Conservation (phyloP, 1,140 invertebrate species). For the Cydia splendana region DNA sequence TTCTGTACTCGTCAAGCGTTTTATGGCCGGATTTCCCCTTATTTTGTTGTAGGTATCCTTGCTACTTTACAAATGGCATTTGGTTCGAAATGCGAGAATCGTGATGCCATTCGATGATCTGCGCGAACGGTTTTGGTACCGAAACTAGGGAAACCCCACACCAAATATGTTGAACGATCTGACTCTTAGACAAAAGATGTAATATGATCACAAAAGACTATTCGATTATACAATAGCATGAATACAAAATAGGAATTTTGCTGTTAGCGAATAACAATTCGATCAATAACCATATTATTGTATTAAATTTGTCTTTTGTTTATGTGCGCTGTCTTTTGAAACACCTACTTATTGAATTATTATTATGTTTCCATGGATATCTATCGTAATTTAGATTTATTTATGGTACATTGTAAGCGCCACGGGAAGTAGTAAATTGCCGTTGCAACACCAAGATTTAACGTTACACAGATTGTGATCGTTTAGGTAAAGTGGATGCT, state of each 20-base stretch:
- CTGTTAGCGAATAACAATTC: slow-evolving; percentile 2
- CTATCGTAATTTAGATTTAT: slow-evolving; percentile 16
- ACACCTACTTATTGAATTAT: slow-evolving; percentile 11
- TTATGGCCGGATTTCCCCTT: slow-evolving; percentile 67
- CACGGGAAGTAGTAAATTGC: slow-evolving; percentile 12
- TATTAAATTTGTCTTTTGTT: slow-evolving; percentile 14
- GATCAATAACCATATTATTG: not conserved
- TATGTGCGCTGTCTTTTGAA: not conserved
- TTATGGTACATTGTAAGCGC: slow-evolving; percentile 24
- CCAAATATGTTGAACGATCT: slow-evolving; percentile 34
- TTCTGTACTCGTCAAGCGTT: slow-evolving; percentile 44
- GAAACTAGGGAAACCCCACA: slow-evolving; percentile 62
- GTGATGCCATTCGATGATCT: slow-evolving; percentile 62
- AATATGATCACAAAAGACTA: slow-evolving; percentile 23
- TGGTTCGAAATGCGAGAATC: slow-evolving; percentile 70
- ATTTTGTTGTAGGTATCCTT: slow-evolving; percentile 65
- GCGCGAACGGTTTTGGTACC: slow-evolving; percentile 57
- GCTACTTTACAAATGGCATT: slow-evolving; percentile 68
- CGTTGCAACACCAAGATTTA: slow-evolving; percentile 11
- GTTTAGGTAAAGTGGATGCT: slow-evolving; percentile 10
- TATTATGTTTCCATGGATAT: slow-evolving; percentile 14
- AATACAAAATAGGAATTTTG: slow-evolving; percentile 24
- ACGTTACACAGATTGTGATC: not conserved
- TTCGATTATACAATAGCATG: slow-evolving; percentile 15
- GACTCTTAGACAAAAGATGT: slow-evolving; percentile 2